Evolutionary conservation across 2,797 vertebrate species (phyloP), one percentile per base, ranked within the genome.

Genomic region (Apogon talboti): DNA sequence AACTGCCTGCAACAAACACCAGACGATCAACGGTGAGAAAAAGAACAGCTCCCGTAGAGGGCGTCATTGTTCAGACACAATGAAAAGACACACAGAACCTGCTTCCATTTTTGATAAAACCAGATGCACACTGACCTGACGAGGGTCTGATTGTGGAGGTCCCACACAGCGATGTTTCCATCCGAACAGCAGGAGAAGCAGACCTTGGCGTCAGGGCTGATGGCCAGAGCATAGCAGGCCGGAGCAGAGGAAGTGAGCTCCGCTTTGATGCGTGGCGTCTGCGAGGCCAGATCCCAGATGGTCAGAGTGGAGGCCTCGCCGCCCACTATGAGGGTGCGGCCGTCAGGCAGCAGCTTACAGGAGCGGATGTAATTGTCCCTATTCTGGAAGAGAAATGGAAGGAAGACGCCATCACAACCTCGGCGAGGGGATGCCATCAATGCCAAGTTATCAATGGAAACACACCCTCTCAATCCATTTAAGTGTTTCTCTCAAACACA

Each of bases 161-260:
- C 96, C 96, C 97, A 98, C 51, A 98, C 96, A 0, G 96, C 97
- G 9, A 98, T 97, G 93, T 98, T 98, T 53, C 97, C 97, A 0
- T 98, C 97, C 0, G 96, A 97, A 94, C 97, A 98, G 93, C 97
- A 98, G 83, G 96, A 98, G 91, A 98, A 98, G 93, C 96, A 98
- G 85, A 98, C 97, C 89, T 98, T 98, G 92, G 97, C 96, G 0
- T 98, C 96, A 0, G 97, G 97, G 89, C 96, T 98, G 90, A 98
- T 98, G 86, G 97, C 96, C 88, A 98, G 89, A 0, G 97, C 97
- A 0, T 98, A 98, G 91, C 97, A 98, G 77, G 97, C 97, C 0
- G 97, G 97, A 1, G 97, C 97, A 0, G 97, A 98, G 51, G 96
- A 98, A 0, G 97, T 98, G 55, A 98, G 93, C 89, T 98, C 97